phyloP scores from a whole-genome alignment of 2,888 invertebrate genomes.

The Harpalus rubripes region DNA sequence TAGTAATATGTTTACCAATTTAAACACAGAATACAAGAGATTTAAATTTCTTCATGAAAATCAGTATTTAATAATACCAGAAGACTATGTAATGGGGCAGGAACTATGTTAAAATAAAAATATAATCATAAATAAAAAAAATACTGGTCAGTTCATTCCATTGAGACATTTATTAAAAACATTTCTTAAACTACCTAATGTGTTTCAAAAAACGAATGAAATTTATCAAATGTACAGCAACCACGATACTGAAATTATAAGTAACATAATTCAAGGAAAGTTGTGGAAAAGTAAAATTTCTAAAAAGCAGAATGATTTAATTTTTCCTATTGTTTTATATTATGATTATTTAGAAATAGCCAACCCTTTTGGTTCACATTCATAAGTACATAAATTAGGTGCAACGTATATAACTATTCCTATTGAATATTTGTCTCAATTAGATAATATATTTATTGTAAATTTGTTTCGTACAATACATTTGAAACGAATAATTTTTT shows the following conservation, averaged over 20 bases:
- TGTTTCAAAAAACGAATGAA: neutral
- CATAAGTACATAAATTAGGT: neutral
- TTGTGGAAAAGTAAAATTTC: neutral
- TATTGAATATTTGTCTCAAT: neutral
- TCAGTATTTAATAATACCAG: conserved; percentile 17
- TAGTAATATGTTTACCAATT: conserved; percentile 14
- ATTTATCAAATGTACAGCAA: neutral
- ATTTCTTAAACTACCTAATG: conserved; percentile 1
- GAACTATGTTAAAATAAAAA: neutral
- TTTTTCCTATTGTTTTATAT: neutral
- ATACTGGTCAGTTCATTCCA: conserved; percentile 5
- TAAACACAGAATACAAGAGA: conserved; percentile 9
- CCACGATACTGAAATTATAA: neutral
- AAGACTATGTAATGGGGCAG: neutral
- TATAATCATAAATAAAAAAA: neutral
- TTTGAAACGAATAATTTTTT: neutral
- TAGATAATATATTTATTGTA: neutral
- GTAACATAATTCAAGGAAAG: neutral
- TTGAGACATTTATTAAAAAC: neutral
- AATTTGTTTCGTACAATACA: neutral
- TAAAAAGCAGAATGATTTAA: neutral
- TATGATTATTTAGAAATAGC: neutral
- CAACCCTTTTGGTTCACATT: neutral
- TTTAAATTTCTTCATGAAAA: conserved; percentile 12
- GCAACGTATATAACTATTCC: neutral